phyloP scores from a whole-genome alignment of 1,140 invertebrate species.

The Lordiphosa collinella region DNA sequence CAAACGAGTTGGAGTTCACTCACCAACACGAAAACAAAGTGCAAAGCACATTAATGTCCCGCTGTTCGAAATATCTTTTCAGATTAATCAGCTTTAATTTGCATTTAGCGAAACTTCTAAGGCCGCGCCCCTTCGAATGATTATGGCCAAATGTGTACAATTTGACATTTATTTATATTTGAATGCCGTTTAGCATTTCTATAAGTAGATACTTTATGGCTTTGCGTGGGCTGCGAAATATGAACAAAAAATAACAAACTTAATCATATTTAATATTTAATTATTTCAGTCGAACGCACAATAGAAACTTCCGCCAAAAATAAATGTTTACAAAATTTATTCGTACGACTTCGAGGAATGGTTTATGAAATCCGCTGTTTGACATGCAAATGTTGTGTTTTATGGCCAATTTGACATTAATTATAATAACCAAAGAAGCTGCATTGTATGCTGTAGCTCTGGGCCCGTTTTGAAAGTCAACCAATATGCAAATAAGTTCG shows the following conservation, averaged over 20 bases:
- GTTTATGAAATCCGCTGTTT: constrained; percentile 52
- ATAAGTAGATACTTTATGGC: constrained; percentile 64
- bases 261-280: constrained; percentile 77
- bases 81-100: constrained; percentile 77
- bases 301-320: constrained; percentile 60
- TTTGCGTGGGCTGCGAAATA: constrained; percentile 45
- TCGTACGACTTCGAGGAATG: constrained; percentile 27
- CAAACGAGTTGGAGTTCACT: constrained; percentile 49
- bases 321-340: constrained; percentile 36
- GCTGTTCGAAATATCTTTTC: constrained; percentile 57
- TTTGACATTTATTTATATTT: constrained; percentile 77
- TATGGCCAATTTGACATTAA: constrained; percentile 77
- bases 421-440: constrained; percentile 60
- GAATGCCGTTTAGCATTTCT: constrained; percentile 69
- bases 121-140: constrained; percentile 27
- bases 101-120: constrained; percentile 54
- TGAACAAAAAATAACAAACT: constrained; percentile 23
- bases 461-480: constrained; percentile 46
- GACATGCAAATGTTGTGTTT: constrained; percentile 78
- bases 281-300: constrained; percentile 67
- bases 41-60: constrained; percentile 68
- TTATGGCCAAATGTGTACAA: constrained; percentile 70
- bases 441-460: constrained; percentile 3
- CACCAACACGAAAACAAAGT: constrained; percentile 41
- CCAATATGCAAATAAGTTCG: constrained; percentile 38